Percentiles rank a stretch among this genome's conserved stretches.
Conservation (phyloP, 2,113 vertebrate species). For the Trematocara marginatum region DNA sequence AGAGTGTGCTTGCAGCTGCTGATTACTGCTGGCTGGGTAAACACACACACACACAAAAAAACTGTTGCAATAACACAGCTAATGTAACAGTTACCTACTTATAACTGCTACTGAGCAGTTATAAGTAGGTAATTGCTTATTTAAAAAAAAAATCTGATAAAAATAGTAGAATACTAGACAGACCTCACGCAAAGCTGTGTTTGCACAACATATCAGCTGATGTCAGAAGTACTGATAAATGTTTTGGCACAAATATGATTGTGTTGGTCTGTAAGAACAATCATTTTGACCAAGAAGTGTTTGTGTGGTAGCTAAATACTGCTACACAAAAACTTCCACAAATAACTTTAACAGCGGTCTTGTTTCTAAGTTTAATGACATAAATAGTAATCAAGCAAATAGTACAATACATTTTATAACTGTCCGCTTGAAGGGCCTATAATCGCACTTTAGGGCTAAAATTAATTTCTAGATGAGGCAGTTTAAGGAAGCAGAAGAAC, state of each 20-base stretch:
- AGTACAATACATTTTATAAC: background rate
- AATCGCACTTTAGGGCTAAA: background rate
- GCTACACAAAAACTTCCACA: background rate
- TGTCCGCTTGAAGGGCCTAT: background rate
- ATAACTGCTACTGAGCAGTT: background rate
- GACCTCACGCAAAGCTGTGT: background rate
- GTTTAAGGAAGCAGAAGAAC: background rate
- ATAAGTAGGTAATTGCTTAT: background rate
- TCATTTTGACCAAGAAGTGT: background rate
- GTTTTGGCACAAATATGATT: background rate
- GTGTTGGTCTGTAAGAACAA: background rate
- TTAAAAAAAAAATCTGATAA: background rate
- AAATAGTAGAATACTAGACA: background rate
- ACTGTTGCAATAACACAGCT: background rate
- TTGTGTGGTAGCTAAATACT: background rate
- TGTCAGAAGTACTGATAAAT: background rate
- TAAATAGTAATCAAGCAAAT: background rate
- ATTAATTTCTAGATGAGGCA: background rate
- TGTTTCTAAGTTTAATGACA: background rate
- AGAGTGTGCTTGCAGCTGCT: background rate
- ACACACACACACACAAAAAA: background rate
- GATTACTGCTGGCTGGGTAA: background rate
- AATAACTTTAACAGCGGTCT: background rate
- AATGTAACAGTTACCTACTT: background rate
- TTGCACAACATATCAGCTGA: background rate